These are phyloP conservation scores for Myotis daubentonii DNA, from an alignment of 2,797 vertebrate genomes.

Conservation along the genomic window DNA sequence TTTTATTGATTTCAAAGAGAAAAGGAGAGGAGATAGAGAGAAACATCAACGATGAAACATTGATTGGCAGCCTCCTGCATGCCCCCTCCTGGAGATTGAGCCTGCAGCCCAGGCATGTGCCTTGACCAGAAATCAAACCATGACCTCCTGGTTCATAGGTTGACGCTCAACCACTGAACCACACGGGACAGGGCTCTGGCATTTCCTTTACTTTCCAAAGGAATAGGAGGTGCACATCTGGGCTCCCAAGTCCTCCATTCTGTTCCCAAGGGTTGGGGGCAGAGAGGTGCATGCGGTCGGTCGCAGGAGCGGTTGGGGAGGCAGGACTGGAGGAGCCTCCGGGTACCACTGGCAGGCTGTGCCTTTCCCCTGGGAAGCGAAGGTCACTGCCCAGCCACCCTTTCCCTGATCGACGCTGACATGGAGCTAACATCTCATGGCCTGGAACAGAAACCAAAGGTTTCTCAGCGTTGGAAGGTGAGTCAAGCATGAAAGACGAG, in stretches of 20 bases:
- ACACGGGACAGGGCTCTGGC: background rate
- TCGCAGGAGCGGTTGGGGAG: background rate
- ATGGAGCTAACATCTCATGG: background rate
- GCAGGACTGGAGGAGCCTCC: background rate
- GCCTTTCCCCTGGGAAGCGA: background rate
- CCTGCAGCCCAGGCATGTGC: too few relatives aligned
- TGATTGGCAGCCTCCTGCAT: too few relatives aligned
- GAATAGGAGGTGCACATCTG: background rate
- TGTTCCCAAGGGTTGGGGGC: background rate
- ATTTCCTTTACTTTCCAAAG: conserved; percentile 32
- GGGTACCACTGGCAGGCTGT: background rate
- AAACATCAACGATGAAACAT: too few relatives aligned
- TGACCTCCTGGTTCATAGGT: too few relatives aligned
- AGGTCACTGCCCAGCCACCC: background rate
- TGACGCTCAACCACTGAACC: too few relatives aligned
- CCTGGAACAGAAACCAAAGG: conserved; percentile 14
- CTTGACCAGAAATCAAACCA: too few relatives aligned
- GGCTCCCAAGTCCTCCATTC: background rate
- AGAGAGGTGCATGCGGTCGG: background rate
- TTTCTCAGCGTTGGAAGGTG: background rate
- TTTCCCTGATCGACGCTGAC: background rate
- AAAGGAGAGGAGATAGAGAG: too few relatives aligned
- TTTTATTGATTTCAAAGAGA: too few relatives aligned
- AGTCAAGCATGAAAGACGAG: background rate
- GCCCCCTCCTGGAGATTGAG: too few relatives aligned